These are phyloP conservation scores for Drosophila ercepeae DNA, from an alignment of 1,140 invertebrate species.

Conservation along the genomic window DNA sequence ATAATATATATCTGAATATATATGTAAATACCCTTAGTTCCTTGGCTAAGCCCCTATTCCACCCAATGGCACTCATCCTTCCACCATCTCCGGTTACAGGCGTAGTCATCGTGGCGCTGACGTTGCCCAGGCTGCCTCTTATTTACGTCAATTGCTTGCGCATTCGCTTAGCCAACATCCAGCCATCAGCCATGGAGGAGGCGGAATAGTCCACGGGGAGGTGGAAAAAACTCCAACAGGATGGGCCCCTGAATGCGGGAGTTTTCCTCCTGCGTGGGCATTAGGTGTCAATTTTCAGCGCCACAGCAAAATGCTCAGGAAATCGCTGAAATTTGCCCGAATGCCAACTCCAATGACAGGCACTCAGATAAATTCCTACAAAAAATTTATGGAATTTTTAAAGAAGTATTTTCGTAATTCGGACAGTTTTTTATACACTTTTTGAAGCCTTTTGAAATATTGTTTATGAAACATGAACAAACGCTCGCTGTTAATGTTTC, in stretches of 20 bases:
- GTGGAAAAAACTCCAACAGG: background rate
- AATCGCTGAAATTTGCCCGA: constrained; percentile 54
- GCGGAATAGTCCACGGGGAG: background rate
- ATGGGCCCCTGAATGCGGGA: constrained; percentile 24
- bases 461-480: too few relatives aligned
- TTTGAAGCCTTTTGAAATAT: too few relatives aligned
- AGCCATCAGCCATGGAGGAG: background rate
- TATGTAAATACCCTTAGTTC: constrained; percentile 21
- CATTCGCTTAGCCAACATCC: constrained; percentile 44
- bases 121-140: constrained; percentile 62
- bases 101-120: constrained; percentile 49
- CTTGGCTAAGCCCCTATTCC: too few relatives aligned
- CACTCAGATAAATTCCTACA: background rate
- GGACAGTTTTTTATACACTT: too few relatives aligned
- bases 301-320: constrained; percentile 41
- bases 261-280: constrained; percentile 46
- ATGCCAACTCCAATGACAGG: constrained; percentile 24
- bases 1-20: constrained; percentile 8
- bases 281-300: constrained; percentile 71
- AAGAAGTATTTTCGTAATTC: background rate
- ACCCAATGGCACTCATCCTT: constrained; percentile 4
- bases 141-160: constrained; percentile 79
- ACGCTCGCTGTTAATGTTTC: too few relatives aligned
- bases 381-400: background rate
- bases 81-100: constrained; percentile 52